A percentile compares a stretch with the other conserved stretches of the same genome.
Evolutionary conservation across 37 sponge, comb jelly and placozoan genomes (phyloP).

Genomic region (Spongilla lacustris): DNA sequence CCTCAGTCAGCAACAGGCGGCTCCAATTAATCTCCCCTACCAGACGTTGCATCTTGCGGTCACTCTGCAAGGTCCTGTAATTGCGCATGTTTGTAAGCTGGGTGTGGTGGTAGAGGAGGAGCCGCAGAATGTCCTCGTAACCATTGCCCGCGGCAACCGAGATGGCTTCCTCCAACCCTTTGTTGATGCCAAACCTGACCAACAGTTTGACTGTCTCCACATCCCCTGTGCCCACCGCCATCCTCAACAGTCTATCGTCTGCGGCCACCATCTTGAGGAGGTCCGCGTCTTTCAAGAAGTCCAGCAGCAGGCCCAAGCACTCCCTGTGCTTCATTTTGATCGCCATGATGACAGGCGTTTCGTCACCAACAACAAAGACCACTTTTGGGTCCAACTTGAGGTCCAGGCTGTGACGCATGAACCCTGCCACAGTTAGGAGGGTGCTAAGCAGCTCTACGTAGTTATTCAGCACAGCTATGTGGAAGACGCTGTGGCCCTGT

Average conservation of each 20-base stretch:
- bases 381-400: no score
- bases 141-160: slow-evolving; percentile 15
- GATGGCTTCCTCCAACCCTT: slow-evolving; percentile 25
- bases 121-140: slow-evolving; percentile 14
- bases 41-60: no score
- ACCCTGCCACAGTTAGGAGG: no score
- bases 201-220: slow-evolving; percentile 28
- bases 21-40: slow-evolving; percentile 25
- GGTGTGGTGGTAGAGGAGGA: slow-evolving; percentile 59
- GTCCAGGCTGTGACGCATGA: no score
- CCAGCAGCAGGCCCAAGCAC: slow-evolving; percentile 17
- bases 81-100: neutral
- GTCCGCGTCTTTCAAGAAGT: neutral
- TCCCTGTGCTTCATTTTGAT: no score
- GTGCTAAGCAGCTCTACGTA: no score
- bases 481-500: no score
- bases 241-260: slow-evolving; percentile 20
- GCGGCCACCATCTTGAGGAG: slow-evolving; percentile 4
- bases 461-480: no score
- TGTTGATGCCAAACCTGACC: slow-evolving; percentile 37
- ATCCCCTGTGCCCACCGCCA: slow-evolving; percentile 17
- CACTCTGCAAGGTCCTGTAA: neutral
- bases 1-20: slow-evolving; percentile 12
- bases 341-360: no score
- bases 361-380: no score